These are phyloP conservation scores for Brachionus rotundiformis DNA, from an alignment of 1,140 invertebrate species.

Conservation along the genomic window DNA sequence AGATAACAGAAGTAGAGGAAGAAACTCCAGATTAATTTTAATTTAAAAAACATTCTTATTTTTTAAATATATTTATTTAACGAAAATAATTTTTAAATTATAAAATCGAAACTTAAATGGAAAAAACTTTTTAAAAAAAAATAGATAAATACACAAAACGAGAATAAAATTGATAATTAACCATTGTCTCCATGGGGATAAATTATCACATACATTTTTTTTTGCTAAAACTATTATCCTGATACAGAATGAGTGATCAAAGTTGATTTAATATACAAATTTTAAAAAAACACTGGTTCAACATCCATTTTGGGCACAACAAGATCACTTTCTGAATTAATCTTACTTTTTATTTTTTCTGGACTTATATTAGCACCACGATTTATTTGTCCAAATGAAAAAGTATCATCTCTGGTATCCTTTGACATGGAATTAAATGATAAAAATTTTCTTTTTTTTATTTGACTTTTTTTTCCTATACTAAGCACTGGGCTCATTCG, in stretches of 20 bases:
- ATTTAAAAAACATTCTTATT: too few relatives aligned
- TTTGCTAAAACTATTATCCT: not conserved
- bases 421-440: not conserved
- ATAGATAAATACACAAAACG: not conserved
- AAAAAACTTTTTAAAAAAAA: not conserved
- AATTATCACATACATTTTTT: not conserved
- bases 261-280: not conserved
- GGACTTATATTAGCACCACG: not conserved
- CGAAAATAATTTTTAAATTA: not conserved
- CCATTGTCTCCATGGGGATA: not conserved
- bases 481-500: not conserved
- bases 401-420: not conserved
- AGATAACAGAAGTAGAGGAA: too few relatives aligned
- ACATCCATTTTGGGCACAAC: not conserved
- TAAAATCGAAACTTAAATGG: slow-evolving; percentile 5
- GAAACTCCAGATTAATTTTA: too few relatives aligned
- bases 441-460: slow-evolving; percentile 27
- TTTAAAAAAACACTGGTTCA: slow-evolving; percentile 16
- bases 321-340: not conserved
- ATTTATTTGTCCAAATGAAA: not conserved
- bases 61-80: not conserved
- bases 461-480: not conserved
- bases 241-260: not conserved
- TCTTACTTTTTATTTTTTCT: not conserved
- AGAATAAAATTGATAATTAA: not conserved